Base-by-base conservation (phyloP, 1,140 invertebrate genomes). In the Saccostrea cuccullata region DNA sequence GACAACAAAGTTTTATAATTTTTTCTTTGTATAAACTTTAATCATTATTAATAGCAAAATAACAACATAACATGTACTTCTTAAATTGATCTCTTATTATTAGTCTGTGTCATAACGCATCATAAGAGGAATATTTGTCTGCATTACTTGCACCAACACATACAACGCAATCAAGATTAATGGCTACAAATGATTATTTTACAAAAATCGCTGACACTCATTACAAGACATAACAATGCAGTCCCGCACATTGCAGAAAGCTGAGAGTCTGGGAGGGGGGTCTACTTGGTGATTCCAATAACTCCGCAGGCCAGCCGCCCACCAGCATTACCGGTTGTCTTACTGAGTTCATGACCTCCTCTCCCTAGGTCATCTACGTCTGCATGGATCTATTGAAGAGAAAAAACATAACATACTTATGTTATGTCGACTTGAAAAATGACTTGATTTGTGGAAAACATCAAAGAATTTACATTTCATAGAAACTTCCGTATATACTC, bases 261-360 rank as follows among this genome's bases (percentile, higher is more conserved):
- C 77, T 17, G 23, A 11, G 47, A 82, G 17, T 47, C 30, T 36
- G 47, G 30, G 77, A 73, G 47, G 12, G 60, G 15, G 47, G 3
- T 82, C 89, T 91, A 94, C 89, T 93, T 92, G 58, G 90, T 88
- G 90, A 98, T 96, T 60, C 98, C 99, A 95, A 99, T 99, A n/a
- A 99, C 98, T 87, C 99, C 99, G 94, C 99, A 99, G 30, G 98
- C 98, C 89, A 98, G 96, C 91, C 99, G 97, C 85, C 97, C 98
- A 6, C 99, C 99, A 90, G 99, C 98, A 96, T 99, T 99, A 55
- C 99, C 99, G 84, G 99, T 99, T 17, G 97, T 98, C 95, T 97
- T 97, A 95, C 98, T 99, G 77, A 98, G 96, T 93, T 99, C 98
- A 93, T 99, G 97, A 2, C 98, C 98, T 87, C 98, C 98, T 90